Evolutionary conservation across 2,888 invertebrate species (phyloP), one percentile per base, ranked within the genome.

Genomic region (Lasioglossum figueresi): DNA sequence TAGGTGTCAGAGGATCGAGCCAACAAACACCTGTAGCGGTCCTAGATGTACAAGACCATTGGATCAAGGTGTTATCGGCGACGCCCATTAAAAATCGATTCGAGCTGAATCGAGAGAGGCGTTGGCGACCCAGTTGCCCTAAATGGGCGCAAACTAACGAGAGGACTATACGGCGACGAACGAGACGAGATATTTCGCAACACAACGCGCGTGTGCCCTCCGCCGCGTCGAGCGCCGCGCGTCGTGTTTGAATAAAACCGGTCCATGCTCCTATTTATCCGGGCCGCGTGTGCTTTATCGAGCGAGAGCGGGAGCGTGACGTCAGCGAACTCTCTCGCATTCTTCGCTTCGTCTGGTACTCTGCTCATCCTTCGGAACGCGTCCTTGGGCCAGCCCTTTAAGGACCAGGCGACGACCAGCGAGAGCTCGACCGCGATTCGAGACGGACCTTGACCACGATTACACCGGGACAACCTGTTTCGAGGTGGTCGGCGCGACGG

Each of bases 381-480:
- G 89, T 85, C 92, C 91, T 90, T 91, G 89, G 80, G 27, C 48
- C 63, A 83, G 80, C 91, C 92, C 90, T 92, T 93, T 92, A 92
- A 93, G 91, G 93, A 88, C 80, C 77, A 84, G 71, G 66, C 63
- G 63, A 63, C 63, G 63, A 63, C 63, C 31, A 63, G 63, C 74
- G 82, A 70, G 16, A 45, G 48, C 79, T 34, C 89, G 92, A 91
- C 93, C 91, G 89, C 86, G 88, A 92, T 92, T 88, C 84, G 48
- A 63, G 66, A 59, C 2, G 80, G 88, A 90, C 94, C 94, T 93
- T 94, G 94, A 93, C 92, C 93, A 93, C 91, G 88, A 92, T 56
- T 93, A 76, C 40, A 27, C 45, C 16, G 66, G 63, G 76, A 77
- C 90, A 86, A 83, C 83, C 89, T 90, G 88, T 83, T 88, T 84